Evolutionary conservation across 2,888 invertebrate species (phyloP).

Genomic region (Drosophila suboccidentalis): DNA sequence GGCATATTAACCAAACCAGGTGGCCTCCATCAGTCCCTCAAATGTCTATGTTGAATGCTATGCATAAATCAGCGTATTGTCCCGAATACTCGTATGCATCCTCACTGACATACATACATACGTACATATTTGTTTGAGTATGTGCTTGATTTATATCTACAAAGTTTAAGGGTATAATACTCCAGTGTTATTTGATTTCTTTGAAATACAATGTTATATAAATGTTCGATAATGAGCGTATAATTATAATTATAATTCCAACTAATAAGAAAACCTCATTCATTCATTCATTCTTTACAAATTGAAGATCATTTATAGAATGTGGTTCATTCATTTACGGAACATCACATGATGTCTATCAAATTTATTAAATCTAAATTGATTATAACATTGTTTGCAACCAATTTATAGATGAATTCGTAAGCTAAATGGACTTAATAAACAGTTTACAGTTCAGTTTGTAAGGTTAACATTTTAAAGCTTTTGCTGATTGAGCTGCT

Average conservation of each 20-base stretch:
- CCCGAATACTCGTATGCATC: constrained; percentile 8
- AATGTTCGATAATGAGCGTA: constrained; percentile 7
- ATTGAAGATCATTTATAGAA: constrained; percentile 5
- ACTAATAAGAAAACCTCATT: neutral
- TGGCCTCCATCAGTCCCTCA: constrained; percentile 31
- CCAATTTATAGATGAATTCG: neutral
- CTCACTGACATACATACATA: neutral
- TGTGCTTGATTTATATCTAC: neutral
- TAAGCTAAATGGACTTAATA: neutral
- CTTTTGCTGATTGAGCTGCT: no score
- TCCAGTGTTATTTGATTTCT: neutral
- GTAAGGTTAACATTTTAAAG: no score
- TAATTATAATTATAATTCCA: constrained; percentile 4
- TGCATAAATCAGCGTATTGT: constrained; percentile 59
- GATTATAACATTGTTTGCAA: neutral
- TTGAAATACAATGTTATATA: constrained; percentile 3
- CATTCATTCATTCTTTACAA: neutral
- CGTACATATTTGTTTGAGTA: neutral
- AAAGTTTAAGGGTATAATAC: neutral
- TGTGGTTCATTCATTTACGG: neutral
- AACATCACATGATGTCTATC: neutral
- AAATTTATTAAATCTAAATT: neutral
- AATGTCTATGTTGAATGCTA: constrained; percentile 45
- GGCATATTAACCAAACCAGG: constrained; percentile 52
- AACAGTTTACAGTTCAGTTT: no score